Evolutionary conservation across 2,888 invertebrate species (phyloP).

Genomic region (Palloptera scutellata): DNA sequence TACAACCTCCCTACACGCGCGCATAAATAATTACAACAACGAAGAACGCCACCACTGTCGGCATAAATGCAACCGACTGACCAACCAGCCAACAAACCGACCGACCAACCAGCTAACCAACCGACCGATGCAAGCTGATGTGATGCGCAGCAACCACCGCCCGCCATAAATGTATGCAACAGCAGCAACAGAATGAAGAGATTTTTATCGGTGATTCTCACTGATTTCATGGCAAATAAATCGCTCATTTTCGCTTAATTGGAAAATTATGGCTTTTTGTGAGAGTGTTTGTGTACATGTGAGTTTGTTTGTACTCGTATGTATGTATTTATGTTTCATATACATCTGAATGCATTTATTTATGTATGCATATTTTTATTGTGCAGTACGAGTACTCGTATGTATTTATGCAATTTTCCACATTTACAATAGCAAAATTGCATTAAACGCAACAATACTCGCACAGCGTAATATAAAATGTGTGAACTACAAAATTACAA

Average conservation of each 20-base stretch:
- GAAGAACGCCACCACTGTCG: constrained; percentile 27
- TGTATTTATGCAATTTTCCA: too few relatives aligned
- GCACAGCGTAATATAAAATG: constrained; percentile 35
- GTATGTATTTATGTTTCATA: constrained; percentile 14
- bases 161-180: constrained; percentile 36
- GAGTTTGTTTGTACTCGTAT: constrained; percentile 34
- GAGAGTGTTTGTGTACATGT: constrained; percentile 37
- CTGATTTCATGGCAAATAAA: constrained; percentile 66
- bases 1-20: constrained; percentile 35
- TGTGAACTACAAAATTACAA: constrained; percentile 42
- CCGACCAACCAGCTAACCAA: constrained; percentile 11
- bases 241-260: constrained; percentile 65
- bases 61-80: constrained; percentile 14
- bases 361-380: constrained; percentile 28
- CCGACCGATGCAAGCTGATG: constrained; percentile 14
- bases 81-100: constrained; percentile 14
- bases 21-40: constrained; percentile 37
- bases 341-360: constrained; percentile 16
- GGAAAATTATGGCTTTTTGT: constrained; percentile 61
- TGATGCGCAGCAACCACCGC: constrained; percentile 19
- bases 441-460: too few relatives aligned
- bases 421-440: too few relatives aligned
- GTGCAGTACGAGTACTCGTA: not conserved
- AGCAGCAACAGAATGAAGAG: constrained; percentile 54
- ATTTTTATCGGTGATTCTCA: constrained; percentile 65